Evolutionary conservation across 2,113 vertebrate species (phyloP).

Genomic region (Cryptoleucopteryx plumbea): DNA sequence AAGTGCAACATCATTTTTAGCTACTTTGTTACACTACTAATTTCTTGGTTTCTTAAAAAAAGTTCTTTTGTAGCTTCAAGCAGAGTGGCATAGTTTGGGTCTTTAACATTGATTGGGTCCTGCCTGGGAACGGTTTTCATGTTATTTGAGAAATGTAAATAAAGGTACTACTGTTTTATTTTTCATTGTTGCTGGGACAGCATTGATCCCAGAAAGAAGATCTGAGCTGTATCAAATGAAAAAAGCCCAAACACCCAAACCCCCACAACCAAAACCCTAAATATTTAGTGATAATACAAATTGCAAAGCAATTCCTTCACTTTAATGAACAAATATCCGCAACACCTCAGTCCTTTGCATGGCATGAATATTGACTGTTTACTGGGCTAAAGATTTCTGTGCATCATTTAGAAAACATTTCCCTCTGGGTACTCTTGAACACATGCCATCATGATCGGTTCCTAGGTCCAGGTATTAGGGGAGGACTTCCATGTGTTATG

Average conservation of each 20-base stretch:
- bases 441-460: not conserved
- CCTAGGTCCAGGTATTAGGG: not conserved
- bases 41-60: slow-evolving; percentile 85
- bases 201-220: slow-evolving; percentile 65
- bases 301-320: not conserved
- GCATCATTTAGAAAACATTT: not conserved
- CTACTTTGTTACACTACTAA: slow-evolving; percentile 92
- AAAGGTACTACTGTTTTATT: slow-evolving; percentile 69
- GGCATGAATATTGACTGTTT: not conserved
- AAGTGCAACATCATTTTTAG: slow-evolving; percentile 90
- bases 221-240: slow-evolving; percentile 56
- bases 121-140: slow-evolving; percentile 71
- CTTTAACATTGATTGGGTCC: slow-evolving; percentile 71
- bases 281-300: slow-evolving; percentile 38
- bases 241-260: not conserved
- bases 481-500: not conserved
- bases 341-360: not conserved
- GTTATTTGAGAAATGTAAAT: slow-evolving; percentile 77
- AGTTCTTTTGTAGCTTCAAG: slow-evolving; percentile 85
- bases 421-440: not conserved
- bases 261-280: not conserved
- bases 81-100: slow-evolving; percentile 81
- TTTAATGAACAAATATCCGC: not conserved
- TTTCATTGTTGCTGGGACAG: slow-evolving; percentile 67
- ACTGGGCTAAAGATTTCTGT: not conserved